Conservation (phyloP, 2,113 vertebrate species). For the Phrynosoma platyrhinos region DNA sequence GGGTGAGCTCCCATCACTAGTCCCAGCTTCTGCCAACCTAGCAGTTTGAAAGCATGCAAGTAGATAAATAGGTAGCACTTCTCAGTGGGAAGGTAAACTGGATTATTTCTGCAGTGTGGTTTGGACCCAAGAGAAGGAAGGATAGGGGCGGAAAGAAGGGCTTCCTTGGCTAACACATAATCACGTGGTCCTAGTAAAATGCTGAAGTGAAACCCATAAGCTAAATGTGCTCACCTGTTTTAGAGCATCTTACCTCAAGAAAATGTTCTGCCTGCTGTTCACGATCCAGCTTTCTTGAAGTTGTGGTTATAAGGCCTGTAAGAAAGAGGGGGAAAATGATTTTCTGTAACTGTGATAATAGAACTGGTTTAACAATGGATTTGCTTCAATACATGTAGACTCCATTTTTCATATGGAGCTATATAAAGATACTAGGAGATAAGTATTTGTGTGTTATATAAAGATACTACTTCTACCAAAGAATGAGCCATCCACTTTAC, state of each 20-base stretch:
- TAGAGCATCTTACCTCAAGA: constrained; percentile 86
- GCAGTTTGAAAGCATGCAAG: no score
- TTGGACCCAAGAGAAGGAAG: not conserved
- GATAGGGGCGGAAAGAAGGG: not conserved
- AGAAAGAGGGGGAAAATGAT: constrained; percentile 63
- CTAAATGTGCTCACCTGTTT: not conserved
- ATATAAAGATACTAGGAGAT: constrained; percentile 45
- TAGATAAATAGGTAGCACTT: no score
- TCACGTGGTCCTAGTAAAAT: no score
- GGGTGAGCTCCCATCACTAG: no score
- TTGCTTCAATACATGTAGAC: constrained; percentile 60
- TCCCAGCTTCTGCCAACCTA: no score
- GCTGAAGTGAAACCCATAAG: no score
- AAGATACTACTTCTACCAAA: not conserved
- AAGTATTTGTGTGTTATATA: no score
- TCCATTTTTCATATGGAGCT: constrained; percentile 52
- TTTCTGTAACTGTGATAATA: constrained; percentile 57
- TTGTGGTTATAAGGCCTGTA: constrained; percentile 94
- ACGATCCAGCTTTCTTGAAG: constrained; percentile 92
- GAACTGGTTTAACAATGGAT: not conserved
- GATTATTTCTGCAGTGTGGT: no score
- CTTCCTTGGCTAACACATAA: not conserved
- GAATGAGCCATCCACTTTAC: not conserved
- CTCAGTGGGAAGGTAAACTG: no score
- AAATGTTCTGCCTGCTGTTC: constrained; percentile 96